Base-by-base conservation (phyloP, 2,113 vertebrate species). In the Corydoras sp. region DNA sequence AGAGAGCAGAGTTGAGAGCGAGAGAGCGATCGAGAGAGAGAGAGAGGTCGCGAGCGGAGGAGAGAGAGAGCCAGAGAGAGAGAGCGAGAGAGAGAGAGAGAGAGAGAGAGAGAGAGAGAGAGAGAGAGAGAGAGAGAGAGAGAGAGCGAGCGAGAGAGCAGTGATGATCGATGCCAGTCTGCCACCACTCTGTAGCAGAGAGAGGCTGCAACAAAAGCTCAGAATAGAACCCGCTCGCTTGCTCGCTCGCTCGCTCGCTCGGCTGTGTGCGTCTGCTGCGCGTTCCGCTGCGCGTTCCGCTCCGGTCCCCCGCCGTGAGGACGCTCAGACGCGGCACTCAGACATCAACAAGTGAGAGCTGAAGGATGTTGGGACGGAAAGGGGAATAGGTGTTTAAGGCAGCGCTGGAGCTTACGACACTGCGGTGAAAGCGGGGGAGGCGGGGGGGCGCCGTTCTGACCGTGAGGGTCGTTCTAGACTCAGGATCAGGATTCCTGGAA, bases 311-410 rank as follows among this genome's bases (percentile, higher is more conserved):
- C n/a, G n/a, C n/a, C n/a, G n/a, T n/a, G n/a, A n/a, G n/a, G n/a
- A n/a, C n/a, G n/a, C n/a, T n/a, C n/a, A n/a, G n/a, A n/a, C n/a
- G n/a, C n/a, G n/a, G n/a, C n/a, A n/a, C n/a, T n/a, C 92, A 4
- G 32, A 92, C 95, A 96, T 96, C 95, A 98, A 98, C 95, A 98
- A 98, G 96, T 98, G 95, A 93, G 87, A 89, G 84, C 71, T 84
- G 86, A 86, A 84, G 83, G 87, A 92, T 90, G 86, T 86, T 85
- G 82, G 18, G 53, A 10, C 51, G 35, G 13, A 43, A 29, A 88
- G 78, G 82, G 79, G 85, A 84, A 85, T 79, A 80, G 83, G 79
- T 85, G 88, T 88, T 88, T 87, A 91, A 91, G 92, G 93, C 92
- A 91, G 76, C 86, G 83, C 89, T 86, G 83, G 84, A 91, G 85